Conservation (phyloP, 2,797 vertebrate species). For the Miichthys miiuy region DNA sequence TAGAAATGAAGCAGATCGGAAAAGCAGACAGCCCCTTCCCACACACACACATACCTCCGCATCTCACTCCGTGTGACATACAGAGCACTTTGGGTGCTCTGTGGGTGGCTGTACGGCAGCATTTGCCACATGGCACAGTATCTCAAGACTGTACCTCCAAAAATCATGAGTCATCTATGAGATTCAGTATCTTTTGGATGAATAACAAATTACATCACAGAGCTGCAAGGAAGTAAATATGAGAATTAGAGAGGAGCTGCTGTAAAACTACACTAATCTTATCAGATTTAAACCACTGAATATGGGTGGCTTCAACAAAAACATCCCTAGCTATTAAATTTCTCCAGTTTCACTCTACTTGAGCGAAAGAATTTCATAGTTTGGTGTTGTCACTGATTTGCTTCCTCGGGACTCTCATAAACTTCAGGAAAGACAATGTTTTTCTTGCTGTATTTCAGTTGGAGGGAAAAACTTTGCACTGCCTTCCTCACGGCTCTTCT, state of each 20-base stretch:
- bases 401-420: not conserved
- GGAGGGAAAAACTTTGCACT: conserved; percentile 9
- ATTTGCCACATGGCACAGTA: conserved; percentile 13
- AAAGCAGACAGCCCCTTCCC: conserved; percentile 28
- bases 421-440: not conserved
- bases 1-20: conserved; percentile 65
- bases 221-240: not conserved
- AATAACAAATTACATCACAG: conserved; percentile 2
- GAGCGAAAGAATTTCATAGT: not conserved
- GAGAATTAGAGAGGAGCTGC: not conserved
- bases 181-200: conserved; percentile 4
- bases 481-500: not conserved
- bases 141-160: conserved; percentile 11
- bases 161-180: conserved; percentile 29
- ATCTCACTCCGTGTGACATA: conserved; percentile 38
- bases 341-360: not conserved
- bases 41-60: conserved; percentile 23
- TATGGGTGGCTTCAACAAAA: not conserved
- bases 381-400: not conserved
- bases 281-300: conserved; percentile 12
- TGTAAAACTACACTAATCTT: not conserved
- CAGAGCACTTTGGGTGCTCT: conserved; percentile 22
- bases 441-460: not conserved
- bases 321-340: not conserved
- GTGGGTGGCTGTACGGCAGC: conserved; percentile 50